Evolutionary conservation across 2,113 vertebrate genomes (phyloP).

Genomic region (Rhombomys opimus): DNA sequence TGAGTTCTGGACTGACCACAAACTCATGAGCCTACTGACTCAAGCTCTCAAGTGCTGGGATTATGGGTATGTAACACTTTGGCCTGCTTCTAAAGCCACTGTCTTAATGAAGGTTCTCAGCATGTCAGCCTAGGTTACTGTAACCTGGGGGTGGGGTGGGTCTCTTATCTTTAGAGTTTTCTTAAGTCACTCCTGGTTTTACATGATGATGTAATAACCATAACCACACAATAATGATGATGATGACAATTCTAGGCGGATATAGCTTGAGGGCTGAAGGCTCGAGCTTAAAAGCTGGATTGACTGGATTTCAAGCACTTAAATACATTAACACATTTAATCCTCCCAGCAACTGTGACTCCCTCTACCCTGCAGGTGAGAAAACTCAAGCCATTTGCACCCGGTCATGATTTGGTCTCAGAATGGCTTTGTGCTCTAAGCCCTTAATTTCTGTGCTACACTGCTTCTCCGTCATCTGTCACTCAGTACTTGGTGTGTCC

Average conservation of each 20-base stretch:
- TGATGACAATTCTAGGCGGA: background rate
- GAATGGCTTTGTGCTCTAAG: background rate
- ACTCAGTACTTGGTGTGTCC: background rate
- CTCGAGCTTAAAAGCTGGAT: background rate
- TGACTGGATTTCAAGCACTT: conserved; percentile 5
- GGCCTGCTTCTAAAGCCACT: background rate
- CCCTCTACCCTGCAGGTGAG: background rate
- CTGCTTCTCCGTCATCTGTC: background rate
- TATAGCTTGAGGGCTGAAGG: background rate
- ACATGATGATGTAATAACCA: background rate
- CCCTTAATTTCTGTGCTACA: background rate
- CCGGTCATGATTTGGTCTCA: background rate
- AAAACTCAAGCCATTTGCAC: background rate
- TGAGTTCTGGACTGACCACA: background rate
- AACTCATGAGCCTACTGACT: background rate
- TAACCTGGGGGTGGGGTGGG: background rate
- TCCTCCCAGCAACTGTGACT: background rate
- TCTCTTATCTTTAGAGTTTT: background rate
- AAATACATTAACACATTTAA: background rate
- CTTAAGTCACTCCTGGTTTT: background rate
- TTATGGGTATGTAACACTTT: background rate
- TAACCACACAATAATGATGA: background rate
- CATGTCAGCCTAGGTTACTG: background rate
- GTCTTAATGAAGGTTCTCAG: background rate
- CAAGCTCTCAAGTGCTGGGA: background rate